These are phyloP conservation scores for Callorhinus ursinus DNA, from an alignment of 2,113 vertebrate species.

Conservation along the genomic window DNA sequence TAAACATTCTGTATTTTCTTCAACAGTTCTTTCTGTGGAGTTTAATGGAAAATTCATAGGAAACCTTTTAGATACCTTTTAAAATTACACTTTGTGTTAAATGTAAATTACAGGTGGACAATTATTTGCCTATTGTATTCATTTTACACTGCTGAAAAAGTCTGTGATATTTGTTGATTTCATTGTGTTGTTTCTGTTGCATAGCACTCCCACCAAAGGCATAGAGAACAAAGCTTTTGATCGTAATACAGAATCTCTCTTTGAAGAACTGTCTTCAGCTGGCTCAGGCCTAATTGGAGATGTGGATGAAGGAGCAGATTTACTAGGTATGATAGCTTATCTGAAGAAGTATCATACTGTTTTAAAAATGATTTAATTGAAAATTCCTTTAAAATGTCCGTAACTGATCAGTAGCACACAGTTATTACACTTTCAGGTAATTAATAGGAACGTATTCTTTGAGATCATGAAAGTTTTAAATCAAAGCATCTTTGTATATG, in stretches of 20 bases:
- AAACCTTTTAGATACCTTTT: conserved; percentile 23
- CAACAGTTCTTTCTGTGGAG: not conserved
- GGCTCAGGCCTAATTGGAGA: conserved; percentile 97
- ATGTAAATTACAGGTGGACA: conserved; percentile 26
- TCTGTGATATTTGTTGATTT: conserved; percentile 54
- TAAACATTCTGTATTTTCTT: not conserved
- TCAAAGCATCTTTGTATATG: not conserved
- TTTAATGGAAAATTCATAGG: not conserved
- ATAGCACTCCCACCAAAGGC: conserved; percentile 95
- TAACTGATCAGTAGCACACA: not conserved
- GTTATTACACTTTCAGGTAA: conserved; percentile 11
- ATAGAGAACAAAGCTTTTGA: conserved; percentile 96
- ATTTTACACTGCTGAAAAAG: conserved; percentile 36
- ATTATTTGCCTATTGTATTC: conserved; percentile 82
- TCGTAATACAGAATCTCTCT: conserved; percentile 98
- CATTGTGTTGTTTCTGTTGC: conserved; percentile 71
- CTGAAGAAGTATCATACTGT: not conserved
- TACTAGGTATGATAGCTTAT: conserved; percentile 91
- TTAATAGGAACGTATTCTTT: conserved; percentile 31
- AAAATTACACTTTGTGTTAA: conserved; percentile 38
- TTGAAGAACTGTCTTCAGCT: conserved; percentile 97
- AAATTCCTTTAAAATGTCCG: not conserved
- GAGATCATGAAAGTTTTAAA: conserved; percentile 19
- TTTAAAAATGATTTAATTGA: conserved; percentile 37
- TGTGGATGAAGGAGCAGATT: conserved; percentile 97